phyloP scores from a whole-genome alignment of 2,797 vertebrate genomes.

The Buceros bicornis region DNA sequence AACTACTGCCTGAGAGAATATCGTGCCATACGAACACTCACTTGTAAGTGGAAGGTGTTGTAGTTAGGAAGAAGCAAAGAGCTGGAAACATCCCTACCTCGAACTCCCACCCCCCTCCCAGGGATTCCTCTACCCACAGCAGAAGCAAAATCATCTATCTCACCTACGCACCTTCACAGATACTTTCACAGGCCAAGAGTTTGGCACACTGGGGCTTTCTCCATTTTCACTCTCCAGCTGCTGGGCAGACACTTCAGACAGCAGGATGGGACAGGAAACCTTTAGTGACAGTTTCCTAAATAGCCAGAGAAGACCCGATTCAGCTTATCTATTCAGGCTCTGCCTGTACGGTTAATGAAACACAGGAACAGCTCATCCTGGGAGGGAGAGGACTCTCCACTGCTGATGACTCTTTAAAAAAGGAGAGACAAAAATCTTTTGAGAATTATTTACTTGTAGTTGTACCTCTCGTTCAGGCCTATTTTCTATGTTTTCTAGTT shows the following conservation, averaged over 20 bases:
- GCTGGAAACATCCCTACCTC: neutral
- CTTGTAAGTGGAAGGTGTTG: neutral
- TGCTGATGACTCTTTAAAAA: neutral
- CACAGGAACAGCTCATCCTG: neutral
- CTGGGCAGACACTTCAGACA: neutral
- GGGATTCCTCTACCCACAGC: neutral
- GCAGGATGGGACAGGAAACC: neutral
- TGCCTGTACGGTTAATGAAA: neutral
- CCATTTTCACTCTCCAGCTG: neutral
- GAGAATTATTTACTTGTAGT: neutral
- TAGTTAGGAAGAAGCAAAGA: neutral
- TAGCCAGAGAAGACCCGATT: neutral
- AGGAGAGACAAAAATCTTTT: neutral
- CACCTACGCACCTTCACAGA: neutral
- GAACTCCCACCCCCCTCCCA: neutral
- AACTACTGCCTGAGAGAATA: neutral
- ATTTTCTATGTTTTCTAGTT: neutral
- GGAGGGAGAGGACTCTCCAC: neutral
- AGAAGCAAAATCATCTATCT: neutral
- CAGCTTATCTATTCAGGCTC: neutral
- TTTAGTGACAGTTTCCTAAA: neutral
- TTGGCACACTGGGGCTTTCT: neutral
- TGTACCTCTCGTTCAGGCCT: neutral
- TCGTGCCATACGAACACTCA: fast-evolving
- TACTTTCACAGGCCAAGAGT: neutral